Conservation (phyloP, 2,113 vertebrate genomes). For the Amphiprion ocellaris region DNA sequence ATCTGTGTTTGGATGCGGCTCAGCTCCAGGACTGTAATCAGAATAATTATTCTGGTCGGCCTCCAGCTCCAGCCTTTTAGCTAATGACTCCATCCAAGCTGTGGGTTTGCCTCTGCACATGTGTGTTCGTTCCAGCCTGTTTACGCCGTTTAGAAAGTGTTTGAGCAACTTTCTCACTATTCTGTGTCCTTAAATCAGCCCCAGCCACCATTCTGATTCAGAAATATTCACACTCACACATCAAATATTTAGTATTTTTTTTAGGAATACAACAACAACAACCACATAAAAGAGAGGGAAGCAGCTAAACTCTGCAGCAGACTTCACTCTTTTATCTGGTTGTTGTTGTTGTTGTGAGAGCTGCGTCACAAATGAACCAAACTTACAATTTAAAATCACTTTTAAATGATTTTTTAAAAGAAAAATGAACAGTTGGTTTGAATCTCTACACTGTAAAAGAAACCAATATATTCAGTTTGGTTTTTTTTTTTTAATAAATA, state of each 20-base stretch:
- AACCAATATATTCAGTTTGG: no score
- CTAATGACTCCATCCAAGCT: conserved; percentile 61
- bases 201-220: neutral
- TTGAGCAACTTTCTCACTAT: neutral
- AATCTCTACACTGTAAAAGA: no score
- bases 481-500: no score
- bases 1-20: conserved; percentile 73
- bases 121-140: neutral
- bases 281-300: no score
- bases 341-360: no score
- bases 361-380: no score
- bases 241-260: neutral
- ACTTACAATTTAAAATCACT: no score
- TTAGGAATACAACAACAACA: neutral
- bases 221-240: neutral
- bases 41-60: conserved; percentile 75
- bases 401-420: no score
- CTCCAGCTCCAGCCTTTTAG: conserved; percentile 77
- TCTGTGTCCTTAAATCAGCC: conserved; percentile 35
- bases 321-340: no score
- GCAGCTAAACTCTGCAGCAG: no score
- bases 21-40: conserved; percentile 68
- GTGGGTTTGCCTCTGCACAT: conserved; percentile 36
- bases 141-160: no score
- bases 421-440: no score